A percentile compares a stretch with the other conserved stretches of the same genome.
Conservation (phyloP, 2,797 vertebrate species). For the Rhabdophis nuchalis region DNA sequence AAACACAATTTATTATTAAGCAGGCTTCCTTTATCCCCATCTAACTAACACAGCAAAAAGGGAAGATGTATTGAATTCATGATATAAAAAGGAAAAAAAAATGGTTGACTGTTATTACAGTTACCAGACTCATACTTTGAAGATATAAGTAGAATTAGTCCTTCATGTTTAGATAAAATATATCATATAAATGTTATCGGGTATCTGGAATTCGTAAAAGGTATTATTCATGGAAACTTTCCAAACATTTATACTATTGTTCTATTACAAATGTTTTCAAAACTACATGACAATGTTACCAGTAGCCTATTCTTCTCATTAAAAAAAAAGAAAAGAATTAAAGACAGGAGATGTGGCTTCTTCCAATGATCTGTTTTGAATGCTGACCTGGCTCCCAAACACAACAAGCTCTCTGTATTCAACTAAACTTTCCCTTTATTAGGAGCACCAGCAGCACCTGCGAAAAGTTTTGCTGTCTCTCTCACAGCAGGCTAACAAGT, state of each 20-base stretch:
- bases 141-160: neutral
- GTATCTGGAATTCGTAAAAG: neutral
- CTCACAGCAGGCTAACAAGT: no score
- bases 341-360: constrained; percentile 18
- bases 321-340: constrained; percentile 31
- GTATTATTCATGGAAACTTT: constrained; percentile 33
- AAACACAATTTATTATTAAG: neutral
- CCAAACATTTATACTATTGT: constrained; percentile 53
- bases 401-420: no score
- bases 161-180: neutral
- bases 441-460: no score
- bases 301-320: constrained; percentile 52
- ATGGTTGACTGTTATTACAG: neutral
- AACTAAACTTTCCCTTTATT: no score
- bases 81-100: neutral
- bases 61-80: neutral
- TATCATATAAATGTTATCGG: neutral
- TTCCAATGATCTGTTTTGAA: constrained; percentile 44
- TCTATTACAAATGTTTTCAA: constrained; percentile 61
- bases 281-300: constrained; percentile 50
- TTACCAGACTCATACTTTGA: neutral
- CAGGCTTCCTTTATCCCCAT: neutral
- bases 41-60: neutral
- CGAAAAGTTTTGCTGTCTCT: no score
- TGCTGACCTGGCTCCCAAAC: neutral